Base-by-base conservation (phyloP, 1,140 invertebrate species). In the Mamestra configurata region DNA sequence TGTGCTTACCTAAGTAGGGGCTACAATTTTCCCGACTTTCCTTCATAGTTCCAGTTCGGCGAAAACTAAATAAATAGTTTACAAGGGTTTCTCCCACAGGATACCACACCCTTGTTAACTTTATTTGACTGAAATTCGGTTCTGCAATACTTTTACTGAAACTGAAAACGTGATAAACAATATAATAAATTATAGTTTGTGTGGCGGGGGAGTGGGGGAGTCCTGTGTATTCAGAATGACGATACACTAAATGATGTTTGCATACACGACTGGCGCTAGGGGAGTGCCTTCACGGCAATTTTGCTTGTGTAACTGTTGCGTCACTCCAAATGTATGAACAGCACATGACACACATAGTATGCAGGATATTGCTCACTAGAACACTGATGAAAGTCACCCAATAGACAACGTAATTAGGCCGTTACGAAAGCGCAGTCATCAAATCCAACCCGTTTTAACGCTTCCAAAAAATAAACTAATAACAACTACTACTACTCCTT, bases 51-150 rank as follows among this genome's bases (percentile, higher is more conserved):
- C 8, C 0, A 77, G 53, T 81, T 86, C 79, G 57, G 66, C 40
- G 79, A 77, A 84, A 84, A 82, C 49, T 79, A 84, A 86, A 83
- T 86, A 84, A 87, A 84, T 87, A 86, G 79, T 86, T 87, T 80
- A 82, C 77, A 86, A 84, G 82, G 84, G 86, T 84, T 75, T 79
- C 71, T 82, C 86, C 82, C 84, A 64, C 24, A 22, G 86, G 82
- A 82, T 77, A 55, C 57, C 73, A 81, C 76, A 77, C 70, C 81
- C 79, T 70, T 78, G 77, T 78, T 82, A 78, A 77, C 61, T 82
- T 86, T 86, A 86, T 86, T 84, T 79, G 55, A 78, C 57, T 57
- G 70, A 75, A 84, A 80, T 78, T 78, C 53, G n/a, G 43, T 53
- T 24, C 20, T 13, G 20, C 61, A 79, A 68, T 80, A 80, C 24